These are phyloP conservation scores for Phrynocephalus guinanensis DNA, from an alignment of 2,797 vertebrate genomes.

Conservation along the genomic window DNA sequence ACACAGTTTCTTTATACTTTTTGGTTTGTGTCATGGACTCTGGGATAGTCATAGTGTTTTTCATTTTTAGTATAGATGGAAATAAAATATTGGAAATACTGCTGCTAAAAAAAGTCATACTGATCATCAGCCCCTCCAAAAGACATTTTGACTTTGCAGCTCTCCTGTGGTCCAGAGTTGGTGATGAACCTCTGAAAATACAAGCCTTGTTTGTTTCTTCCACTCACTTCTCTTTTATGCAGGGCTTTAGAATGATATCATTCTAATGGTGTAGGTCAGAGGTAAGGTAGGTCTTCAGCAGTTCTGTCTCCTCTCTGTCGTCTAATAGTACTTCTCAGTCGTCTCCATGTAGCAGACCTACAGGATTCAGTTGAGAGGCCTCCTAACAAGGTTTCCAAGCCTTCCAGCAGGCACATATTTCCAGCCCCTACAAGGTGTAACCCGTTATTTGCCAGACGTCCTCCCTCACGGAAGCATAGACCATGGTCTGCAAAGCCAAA, in stretches of 20 bases:
- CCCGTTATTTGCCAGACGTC: too few species aligned
- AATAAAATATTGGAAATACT: not conserved
- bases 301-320: too few species aligned
- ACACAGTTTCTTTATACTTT: conserved; percentile 9
- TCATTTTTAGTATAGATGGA: not conserved
- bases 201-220: not conserved
- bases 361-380: too few species aligned
- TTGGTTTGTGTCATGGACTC: not conserved
- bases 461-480: too few species aligned
- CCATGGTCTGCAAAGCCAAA: too few species aligned
- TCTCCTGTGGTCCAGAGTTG: not conserved
- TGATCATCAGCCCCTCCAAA: not conserved
- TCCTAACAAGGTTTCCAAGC: too few species aligned
- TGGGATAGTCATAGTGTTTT: not conserved
- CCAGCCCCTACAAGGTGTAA: too few species aligned
- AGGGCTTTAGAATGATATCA: not conserved
- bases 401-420: too few species aligned
- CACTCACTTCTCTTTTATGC: not conserved
- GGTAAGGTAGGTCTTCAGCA: too few species aligned
- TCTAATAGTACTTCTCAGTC: too few species aligned
- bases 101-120: not conserved
- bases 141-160: not conserved
- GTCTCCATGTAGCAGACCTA: too few species aligned
- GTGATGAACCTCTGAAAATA: not conserved
- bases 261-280: not conserved